A percentile compares a stretch with the other conserved stretches of the same genome.
phyloP scores from a whole-genome alignment of 2,888 invertebrate species.

The Drosophila subsilvestris region DNA sequence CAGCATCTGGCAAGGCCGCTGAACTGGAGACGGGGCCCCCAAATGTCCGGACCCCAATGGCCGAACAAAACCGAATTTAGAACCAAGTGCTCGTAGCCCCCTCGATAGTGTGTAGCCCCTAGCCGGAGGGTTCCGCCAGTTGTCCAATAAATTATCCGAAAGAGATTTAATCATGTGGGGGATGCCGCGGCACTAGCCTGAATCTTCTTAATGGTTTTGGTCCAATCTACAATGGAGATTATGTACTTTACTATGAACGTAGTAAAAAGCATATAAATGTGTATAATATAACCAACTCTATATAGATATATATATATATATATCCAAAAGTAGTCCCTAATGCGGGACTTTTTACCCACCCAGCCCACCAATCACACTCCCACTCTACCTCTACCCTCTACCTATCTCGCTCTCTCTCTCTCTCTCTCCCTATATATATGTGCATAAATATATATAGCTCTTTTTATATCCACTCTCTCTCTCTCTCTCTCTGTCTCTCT shows the following conservation, averaged over 20 bases:
- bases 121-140: slow-evolving; percentile 39
- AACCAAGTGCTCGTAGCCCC: slow-evolving; percentile 22
- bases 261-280: slow-evolving; percentile 72
- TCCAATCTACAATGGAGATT: slow-evolving; percentile 84
- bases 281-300: slow-evolving; percentile 25
- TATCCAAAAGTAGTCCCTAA: slow-evolving; percentile 27
- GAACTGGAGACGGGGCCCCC: slow-evolving; percentile 58
- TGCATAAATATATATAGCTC: slow-evolving; percentile 29
- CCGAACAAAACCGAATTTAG: slow-evolving; percentile 4
- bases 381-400: slow-evolving; percentile 2
- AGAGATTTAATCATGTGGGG: slow-evolving; percentile 40
- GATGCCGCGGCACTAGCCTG: slow-evolving; percentile 81
- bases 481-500: slow-evolving; percentile 7
- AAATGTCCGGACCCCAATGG: slow-evolving; percentile 37
- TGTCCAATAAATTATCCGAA: slow-evolving; percentile 35
- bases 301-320: neutral
- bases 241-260: slow-evolving; percentile 84
- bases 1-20: slow-evolving; percentile 70
- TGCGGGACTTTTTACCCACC: slow-evolving; percentile 31
- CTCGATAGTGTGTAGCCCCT: slow-evolving; percentile 57
- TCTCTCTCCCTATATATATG: slow-evolving; percentile 6
- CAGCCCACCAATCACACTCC: slow-evolving; percentile 6
- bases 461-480: slow-evolving; percentile 6
- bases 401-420: slow-evolving; percentile 16
- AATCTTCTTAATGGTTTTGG: slow-evolving; percentile 84